Evolutionary conservation across 92 coral and sea anemone genomes (phyloP).

Genomic region (Actinernus sp.): DNA sequence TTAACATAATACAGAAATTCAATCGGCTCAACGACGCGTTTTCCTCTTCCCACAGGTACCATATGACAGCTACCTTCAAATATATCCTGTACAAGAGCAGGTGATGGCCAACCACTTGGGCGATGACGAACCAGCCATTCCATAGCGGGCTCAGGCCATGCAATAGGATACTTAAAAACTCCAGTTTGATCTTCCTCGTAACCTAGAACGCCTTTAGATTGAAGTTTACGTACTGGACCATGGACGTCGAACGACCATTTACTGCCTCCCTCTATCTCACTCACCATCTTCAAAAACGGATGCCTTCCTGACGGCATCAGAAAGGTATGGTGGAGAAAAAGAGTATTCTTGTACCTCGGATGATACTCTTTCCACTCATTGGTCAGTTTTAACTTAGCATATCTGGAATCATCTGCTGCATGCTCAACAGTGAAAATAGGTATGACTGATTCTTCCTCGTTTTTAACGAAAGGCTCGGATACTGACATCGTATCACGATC

Average conservation of each 20-base stretch:
- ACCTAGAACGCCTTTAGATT: constrained; percentile 11
- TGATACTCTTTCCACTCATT: constrained; percentile 66
- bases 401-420: constrained; percentile 64
- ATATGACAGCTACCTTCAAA: constrained; percentile 80
- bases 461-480: background rate
- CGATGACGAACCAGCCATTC: constrained; percentile 85
- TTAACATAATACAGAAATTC: constrained; percentile 40
- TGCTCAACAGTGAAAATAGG: constrained; percentile 78
- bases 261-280: background rate
- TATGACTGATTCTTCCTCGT: constrained; percentile 13
- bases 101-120: constrained; percentile 78
- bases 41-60: constrained; percentile 84
- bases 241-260: constrained; percentile 22
- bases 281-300: background rate
- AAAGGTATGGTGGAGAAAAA: constrained; percentile 56
- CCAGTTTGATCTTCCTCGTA: constrained; percentile 59
- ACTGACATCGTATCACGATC: constrained; percentile 64
- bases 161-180: constrained; percentile 70
- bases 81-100: constrained; percentile 74
- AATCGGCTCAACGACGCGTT: constrained; percentile 54
- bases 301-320: constrained; percentile 21
- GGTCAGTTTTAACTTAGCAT: constrained; percentile 55
- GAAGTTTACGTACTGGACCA: constrained; percentile 76
- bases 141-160: constrained; percentile 90
- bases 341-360: constrained; percentile 51